phyloP scores from a whole-genome alignment of 2,113 vertebrate genomes.

The Protobothrops flavoviridis region DNA sequence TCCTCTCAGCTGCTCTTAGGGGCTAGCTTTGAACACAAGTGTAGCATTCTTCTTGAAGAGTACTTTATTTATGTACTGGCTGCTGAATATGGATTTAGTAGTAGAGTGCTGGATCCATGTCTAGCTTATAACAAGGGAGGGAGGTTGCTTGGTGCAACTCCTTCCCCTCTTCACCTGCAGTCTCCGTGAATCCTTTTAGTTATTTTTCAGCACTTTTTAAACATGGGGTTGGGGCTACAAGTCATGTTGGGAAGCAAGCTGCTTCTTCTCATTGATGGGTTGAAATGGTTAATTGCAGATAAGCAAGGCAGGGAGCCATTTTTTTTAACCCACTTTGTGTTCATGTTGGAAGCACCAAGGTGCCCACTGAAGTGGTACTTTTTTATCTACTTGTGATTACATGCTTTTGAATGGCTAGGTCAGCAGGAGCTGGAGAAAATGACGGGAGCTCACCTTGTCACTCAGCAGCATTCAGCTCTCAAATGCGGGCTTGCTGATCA shows the following conservation, averaged over 20 bases:
- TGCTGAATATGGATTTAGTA: background rate
- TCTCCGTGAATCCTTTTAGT: background rate
- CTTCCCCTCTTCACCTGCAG: background rate
- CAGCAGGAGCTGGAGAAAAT: too few relatives aligned
- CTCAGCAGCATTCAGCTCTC: too few relatives aligned
- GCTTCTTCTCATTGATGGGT: background rate
- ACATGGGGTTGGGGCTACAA: background rate
- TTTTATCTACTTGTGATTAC: too few relatives aligned
- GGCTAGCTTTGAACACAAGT: background rate
- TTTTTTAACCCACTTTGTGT: background rate
- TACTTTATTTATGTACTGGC: background rate
- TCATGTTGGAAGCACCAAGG: background rate
- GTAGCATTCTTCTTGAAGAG: background rate
- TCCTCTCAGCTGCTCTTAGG: background rate
- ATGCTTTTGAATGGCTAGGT: too few relatives aligned
- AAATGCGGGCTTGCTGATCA: too few relatives aligned
- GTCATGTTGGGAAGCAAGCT: background rate
- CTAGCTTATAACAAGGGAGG: background rate
- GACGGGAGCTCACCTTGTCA: too few relatives aligned
- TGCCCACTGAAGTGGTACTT: too few relatives aligned
- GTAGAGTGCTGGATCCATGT: background rate
- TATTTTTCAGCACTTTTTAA: background rate
- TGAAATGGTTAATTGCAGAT: background rate
- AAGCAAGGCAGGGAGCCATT: background rate
- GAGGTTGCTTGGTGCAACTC: background rate